A percentile compares a stretch with the other conserved stretches of the same genome.
Evolutionary conservation across 2,113 vertebrate species (phyloP).

Genomic region (Sporophila hypoxantha): DNA sequence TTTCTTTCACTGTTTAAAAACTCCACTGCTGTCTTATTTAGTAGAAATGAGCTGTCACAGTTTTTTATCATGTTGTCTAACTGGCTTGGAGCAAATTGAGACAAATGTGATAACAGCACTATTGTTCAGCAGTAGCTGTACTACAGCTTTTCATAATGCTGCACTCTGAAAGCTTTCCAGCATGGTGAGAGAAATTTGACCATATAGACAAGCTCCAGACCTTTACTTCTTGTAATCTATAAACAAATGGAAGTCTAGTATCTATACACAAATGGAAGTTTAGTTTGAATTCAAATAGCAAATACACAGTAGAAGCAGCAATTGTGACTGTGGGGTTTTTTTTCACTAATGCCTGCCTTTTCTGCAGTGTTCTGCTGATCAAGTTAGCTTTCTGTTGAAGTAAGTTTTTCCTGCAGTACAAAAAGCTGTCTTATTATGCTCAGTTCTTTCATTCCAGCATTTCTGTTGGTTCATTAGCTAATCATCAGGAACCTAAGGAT

Average conservation of each 20-base stretch:
- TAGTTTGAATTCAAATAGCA: not conserved
- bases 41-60: not conserved
- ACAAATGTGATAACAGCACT: not conserved
- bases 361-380: not conserved
- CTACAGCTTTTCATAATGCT: not conserved
- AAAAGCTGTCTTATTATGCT: not conserved
- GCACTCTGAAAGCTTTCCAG: not conserved
- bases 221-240: not conserved
- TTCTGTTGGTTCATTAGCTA: not conserved
- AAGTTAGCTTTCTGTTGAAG: not conserved
- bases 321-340: not conserved
- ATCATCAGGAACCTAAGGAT: not conserved
- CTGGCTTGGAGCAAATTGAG: constrained; percentile 4
- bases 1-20: not conserved
- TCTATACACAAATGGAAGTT: not conserved
- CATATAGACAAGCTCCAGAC: not conserved
- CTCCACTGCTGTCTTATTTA: not conserved
- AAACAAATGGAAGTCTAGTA: not conserved
- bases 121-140: not conserved
- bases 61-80: not conserved
- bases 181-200: not conserved
- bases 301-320: not conserved
- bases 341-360: not conserved
- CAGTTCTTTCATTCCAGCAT: not conserved
- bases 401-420: not conserved